Percentiles rank a stretch among this genome's conserved stretches.
These are phyloP conservation scores for Odontophorus gujanensis DNA, from an alignment of 2,113 vertebrate species.

Conservation along the genomic window DNA sequence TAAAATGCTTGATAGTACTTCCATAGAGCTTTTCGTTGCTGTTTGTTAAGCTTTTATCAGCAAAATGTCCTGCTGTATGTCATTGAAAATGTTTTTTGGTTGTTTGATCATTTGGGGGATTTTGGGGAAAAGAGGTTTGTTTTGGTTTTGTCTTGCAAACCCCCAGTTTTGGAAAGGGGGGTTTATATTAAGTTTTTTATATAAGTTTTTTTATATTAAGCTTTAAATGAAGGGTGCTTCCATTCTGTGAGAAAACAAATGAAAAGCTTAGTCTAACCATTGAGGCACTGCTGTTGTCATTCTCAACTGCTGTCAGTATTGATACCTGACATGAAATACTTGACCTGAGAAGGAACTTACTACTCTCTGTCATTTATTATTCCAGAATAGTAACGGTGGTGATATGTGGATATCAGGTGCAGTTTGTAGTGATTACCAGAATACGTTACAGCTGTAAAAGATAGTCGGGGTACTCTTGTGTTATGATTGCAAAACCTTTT, in stretches of 20 bases:
- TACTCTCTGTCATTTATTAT: background rate
- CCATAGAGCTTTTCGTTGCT: background rate
- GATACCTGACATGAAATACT: background rate
- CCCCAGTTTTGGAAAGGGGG: background rate
- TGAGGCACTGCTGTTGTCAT: background rate
- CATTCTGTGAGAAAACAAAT: background rate
- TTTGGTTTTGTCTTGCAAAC: background rate
- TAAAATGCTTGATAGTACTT: background rate
- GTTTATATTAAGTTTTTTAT: too few species aligned
- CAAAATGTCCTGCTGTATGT: background rate
- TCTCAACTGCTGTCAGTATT: background rate
- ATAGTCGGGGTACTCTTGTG: background rate
- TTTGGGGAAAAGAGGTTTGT: background rate
- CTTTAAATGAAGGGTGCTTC: background rate
- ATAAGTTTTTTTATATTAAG: too few species aligned
- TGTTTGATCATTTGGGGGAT: background rate
- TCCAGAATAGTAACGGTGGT: background rate
- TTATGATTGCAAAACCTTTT: accelerated
- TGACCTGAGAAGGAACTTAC: background rate
- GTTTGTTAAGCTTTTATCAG: background rate
- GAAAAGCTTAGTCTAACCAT: background rate
- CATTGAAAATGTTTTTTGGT: background rate
- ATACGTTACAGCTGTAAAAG: background rate
- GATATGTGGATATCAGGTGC: background rate
- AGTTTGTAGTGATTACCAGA: background rate